Percentiles rank a stretch among this genome's conserved stretches.
These are phyloP conservation scores for Cariama cristata DNA, from an alignment of 2,113 vertebrate species.

Conservation along the genomic window DNA sequence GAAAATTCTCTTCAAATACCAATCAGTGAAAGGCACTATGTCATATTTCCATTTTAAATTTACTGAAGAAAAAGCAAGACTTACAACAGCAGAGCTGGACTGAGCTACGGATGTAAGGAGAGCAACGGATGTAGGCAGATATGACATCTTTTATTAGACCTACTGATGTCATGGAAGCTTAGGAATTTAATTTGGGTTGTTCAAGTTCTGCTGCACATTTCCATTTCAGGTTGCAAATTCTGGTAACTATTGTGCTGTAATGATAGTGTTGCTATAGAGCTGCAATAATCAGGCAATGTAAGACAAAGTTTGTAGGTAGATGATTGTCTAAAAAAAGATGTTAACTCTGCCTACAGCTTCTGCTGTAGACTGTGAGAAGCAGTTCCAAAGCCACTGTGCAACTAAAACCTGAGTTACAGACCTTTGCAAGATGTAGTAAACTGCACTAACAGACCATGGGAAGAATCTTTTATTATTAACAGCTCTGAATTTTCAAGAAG, in stretches of 20 bases:
- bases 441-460: neutral
- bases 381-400: neutral
- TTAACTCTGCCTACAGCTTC: conserved; percentile 40
- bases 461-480: neutral
- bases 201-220: conserved; percentile 5
- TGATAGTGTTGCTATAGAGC: conserved; percentile 57
- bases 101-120: neutral
- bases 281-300: neutral
- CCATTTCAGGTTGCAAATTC: conserved; percentile 22
- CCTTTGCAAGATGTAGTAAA: neutral
- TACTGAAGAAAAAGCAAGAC: neutral
- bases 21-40: neutral
- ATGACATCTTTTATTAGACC: conserved; percentile 17
- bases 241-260: conserved; percentile 33
- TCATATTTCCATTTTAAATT: neutral
- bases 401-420: neutral
- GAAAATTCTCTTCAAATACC: neutral
- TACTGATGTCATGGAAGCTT: neutral
- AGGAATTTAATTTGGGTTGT: neutral
- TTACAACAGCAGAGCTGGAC: neutral
- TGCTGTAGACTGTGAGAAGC: neutral
- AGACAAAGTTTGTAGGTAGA: conserved; percentile 49
- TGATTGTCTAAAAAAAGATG: conserved; percentile 51
- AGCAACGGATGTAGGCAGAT: neutral
- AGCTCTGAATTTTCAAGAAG: neutral